These are phyloP conservation scores for Sebastes matsubarae DNA, from an alignment of 2,797 vertebrate species.

Conservation along the genomic window DNA sequence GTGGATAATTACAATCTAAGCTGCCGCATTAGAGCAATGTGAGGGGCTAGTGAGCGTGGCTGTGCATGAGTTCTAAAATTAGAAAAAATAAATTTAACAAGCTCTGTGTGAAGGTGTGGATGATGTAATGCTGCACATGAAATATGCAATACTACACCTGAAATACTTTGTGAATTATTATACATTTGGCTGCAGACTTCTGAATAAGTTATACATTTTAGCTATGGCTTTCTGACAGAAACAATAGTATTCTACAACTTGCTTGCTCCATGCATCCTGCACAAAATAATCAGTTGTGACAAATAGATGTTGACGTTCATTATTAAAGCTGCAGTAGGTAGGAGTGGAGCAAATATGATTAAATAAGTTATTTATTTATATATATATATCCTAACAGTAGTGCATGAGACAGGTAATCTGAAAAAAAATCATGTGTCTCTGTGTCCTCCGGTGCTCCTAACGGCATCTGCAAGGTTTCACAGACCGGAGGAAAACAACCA, in stretches of 20 bases:
- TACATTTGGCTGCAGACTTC: constrained; percentile 2
- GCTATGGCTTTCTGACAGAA: neutral
- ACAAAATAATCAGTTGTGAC: neutral
- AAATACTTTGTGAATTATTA: constrained; percentile 26
- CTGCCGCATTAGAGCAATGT: constrained; percentile 28
- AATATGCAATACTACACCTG: constrained; percentile 56
- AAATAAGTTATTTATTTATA: too few relatives aligned
- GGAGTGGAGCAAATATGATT: too few relatives aligned
- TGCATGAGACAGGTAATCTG: too few relatives aligned
- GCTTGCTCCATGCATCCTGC: neutral
- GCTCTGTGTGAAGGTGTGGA: constrained; percentile 34
- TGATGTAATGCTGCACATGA: constrained; percentile 56
- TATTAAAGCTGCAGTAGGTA: neutral
- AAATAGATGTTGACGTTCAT: neutral
- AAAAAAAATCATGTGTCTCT: too few relatives aligned
- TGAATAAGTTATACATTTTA: neutral
- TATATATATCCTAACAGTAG: too few relatives aligned
- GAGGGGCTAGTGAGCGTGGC: constrained; percentile 8
- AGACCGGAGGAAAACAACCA: too few relatives aligned
- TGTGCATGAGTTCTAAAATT: constrained; percentile 45
- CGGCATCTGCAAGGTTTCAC: too few relatives aligned
- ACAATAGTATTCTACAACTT: neutral
- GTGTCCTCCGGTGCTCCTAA: too few relatives aligned
- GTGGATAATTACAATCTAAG: constrained; percentile 63
- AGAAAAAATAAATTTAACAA: constrained; percentile 53